Evolutionary conservation across 2,888 invertebrate genomes (phyloP).

Genomic region (Erebia epiphron): DNA sequence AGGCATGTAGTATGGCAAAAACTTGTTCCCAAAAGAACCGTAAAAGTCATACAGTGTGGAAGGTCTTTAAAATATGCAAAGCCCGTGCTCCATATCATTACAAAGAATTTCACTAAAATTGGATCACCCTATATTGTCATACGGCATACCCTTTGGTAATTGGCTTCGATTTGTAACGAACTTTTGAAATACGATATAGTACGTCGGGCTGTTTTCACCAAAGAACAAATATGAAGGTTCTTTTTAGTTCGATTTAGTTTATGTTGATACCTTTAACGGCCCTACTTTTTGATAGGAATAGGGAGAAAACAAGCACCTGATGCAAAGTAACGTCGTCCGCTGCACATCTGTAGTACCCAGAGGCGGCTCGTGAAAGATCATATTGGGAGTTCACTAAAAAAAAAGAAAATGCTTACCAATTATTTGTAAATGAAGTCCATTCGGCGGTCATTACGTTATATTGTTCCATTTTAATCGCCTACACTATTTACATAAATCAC

Average conservation of each 20-base stretch:
- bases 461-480: no score
- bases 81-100: conserved; percentile 81
- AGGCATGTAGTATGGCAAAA: not conserved
- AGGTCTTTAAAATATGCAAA: conserved; percentile 64
- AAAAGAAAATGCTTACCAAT: no score
- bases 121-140: conserved; percentile 78
- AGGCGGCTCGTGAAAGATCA: no score
- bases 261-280: not conserved
- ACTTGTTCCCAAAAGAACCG: not conserved
- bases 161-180: conserved; percentile 80
- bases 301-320: not conserved
- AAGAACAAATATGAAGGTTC: conserved; percentile 71
- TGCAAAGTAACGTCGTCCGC: not conserved
- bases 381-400: no score
- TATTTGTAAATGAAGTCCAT: no score
- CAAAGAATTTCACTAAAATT: conserved; percentile 76
- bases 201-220: conserved; percentile 74
- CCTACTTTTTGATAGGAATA: conserved; percentile 1
- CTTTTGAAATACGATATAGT: conserved; percentile 81
- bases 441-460: no score
- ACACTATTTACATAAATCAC: no score
- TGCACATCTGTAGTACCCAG: not conserved
- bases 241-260: conserved; percentile 52
- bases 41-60: conserved; percentile 4
- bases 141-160: conserved; percentile 80